Percentiles rank a stretch among this genome's conserved stretches.
These are phyloP conservation scores for Orchestia grillus DNA, from an alignment of 1,140 invertebrate genomes.

Conservation along the genomic window DNA sequence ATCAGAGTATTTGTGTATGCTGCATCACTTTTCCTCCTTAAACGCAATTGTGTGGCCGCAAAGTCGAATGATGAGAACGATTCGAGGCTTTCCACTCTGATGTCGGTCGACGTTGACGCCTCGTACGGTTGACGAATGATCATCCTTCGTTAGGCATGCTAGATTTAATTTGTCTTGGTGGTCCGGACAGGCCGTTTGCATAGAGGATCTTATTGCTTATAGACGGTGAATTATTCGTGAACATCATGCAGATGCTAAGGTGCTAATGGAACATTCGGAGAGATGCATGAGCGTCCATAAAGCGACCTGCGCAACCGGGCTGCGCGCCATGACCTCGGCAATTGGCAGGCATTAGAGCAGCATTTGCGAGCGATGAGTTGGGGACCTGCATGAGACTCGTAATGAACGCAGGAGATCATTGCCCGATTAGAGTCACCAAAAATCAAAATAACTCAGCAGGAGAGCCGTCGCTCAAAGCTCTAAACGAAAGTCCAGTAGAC, in stretches of 20 bases:
- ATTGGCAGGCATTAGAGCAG: slow-evolving; percentile 30
- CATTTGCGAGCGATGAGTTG: slow-evolving; percentile 32
- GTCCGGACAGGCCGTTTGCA: slow-evolving; percentile 50
- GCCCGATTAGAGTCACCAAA: background rate
- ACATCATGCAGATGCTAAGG: slow-evolving; percentile 48
- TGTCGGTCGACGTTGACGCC: background rate
- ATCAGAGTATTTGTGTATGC: background rate
- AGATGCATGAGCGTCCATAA: slow-evolving; percentile 46
- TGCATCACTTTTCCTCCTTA: background rate
- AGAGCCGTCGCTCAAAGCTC: background rate
- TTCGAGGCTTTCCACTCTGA: background rate
- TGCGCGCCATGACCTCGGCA: slow-evolving; percentile 12
- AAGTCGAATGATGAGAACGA: slow-evolving; percentile 5
- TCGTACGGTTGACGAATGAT: slow-evolving; percentile 14
- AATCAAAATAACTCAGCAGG: background rate
- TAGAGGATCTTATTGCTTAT: slow-evolving; percentile 54
- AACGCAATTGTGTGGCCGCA: background rate
- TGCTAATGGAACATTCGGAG: slow-evolving; percentile 49
- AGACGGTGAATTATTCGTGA: slow-evolving; percentile 50
- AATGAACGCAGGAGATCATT: background rate
- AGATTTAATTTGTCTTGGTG: slow-evolving; percentile 54
- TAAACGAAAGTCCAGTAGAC: background rate
- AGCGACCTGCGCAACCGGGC: slow-evolving; percentile 11
- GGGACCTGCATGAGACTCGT: background rate
- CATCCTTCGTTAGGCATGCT: slow-evolving; percentile 52